Evolutionary conservation across 2,113 vertebrate species (phyloP), one percentile per base, ranked within the genome.

Genomic region (Psettodes erumei): DNA sequence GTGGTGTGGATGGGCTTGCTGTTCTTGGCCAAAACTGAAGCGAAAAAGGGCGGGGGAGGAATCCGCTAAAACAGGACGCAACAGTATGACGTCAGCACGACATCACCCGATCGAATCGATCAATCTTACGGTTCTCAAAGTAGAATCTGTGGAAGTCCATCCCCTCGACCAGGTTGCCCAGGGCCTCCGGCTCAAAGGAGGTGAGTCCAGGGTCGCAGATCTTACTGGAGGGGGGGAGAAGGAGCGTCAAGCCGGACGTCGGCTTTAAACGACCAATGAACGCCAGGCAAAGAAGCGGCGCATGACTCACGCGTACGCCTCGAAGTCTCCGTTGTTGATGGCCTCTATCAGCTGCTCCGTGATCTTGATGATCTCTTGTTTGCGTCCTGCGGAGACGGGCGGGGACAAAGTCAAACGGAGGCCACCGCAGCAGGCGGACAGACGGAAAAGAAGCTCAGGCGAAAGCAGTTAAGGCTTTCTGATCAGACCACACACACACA

Each of bases 121-220:
- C 1, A 18, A 8, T 71, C 96, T 95, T 94, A 99, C 97, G 88
- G 90, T 99, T 98, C 89, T 99, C 97, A 3, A 99, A 99, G 92
- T 99, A 99, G 93, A 99, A 99, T 90, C 96, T 95, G 91, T 99
- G 97, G 91, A 99, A 99, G 75, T 99, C 97, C 97, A 99, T 98
- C 28, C 97, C 97, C 89, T 98, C 97, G 2, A 99, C 97, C 75
- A 99, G 90, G 92, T 99, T 98, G 53, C 97, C 97, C 73, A 99
- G 86, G 0, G 97, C 97, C 94, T 99, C 97, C 0, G 97, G 97
- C 86, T 99, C 97, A 84, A 98, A 98, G 0, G 96, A 98, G 64
- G 97, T 98, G 90, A 99, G 93, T 71, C 97, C 97, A 7, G 96
- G 96, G 87, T 98, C 97, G 32, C 97, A 99, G 90, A 98, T 97